Percentiles rank a stretch among this genome's conserved stretches.
Conservation (phyloP, 2,888 invertebrate genomes). For the Drosophila prostipennis region DNA sequence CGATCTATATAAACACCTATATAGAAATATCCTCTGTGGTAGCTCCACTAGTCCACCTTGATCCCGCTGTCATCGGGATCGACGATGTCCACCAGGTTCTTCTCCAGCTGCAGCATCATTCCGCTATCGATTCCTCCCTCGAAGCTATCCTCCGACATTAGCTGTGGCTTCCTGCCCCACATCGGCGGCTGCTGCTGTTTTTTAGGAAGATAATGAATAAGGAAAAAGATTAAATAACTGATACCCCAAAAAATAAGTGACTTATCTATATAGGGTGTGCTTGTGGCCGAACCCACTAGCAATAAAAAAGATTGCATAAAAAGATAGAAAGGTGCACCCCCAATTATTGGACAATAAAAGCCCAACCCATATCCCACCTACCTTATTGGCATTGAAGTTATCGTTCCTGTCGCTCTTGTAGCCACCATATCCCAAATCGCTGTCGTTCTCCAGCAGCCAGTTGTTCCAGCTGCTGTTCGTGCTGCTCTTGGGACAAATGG, state of each 20-base stretch:
- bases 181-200: conserved; percentile 45
- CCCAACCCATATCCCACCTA: conserved; percentile 14
- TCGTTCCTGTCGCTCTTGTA: conserved; percentile 58
- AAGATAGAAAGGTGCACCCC: not conserved
- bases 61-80: conserved; percentile 82
- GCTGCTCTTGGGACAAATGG: conserved; percentile 86
- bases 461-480: conserved; percentile 54
- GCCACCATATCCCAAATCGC: conserved; percentile 52
- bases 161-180: conserved; percentile 53
- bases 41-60: conserved; percentile 71
- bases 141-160: conserved; percentile 70
- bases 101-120: conserved; percentile 87
- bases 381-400: conserved; percentile 64
- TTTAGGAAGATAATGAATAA: not conserved
- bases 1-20: conserved; percentile 34
- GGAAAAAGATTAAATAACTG: not conserved
- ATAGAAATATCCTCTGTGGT: conserved; percentile 28
- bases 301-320: conserved; percentile 4
- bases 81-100: conserved; percentile 86
- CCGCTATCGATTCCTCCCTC: conserved; percentile 87
- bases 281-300: not conserved
- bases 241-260: not conserved
- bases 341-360: not conserved
- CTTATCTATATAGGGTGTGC: not conserved
- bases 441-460: conserved; percentile 67